Conservation (phyloP, 2,113 vertebrate species). For the Corythaixoides concolor region DNA sequence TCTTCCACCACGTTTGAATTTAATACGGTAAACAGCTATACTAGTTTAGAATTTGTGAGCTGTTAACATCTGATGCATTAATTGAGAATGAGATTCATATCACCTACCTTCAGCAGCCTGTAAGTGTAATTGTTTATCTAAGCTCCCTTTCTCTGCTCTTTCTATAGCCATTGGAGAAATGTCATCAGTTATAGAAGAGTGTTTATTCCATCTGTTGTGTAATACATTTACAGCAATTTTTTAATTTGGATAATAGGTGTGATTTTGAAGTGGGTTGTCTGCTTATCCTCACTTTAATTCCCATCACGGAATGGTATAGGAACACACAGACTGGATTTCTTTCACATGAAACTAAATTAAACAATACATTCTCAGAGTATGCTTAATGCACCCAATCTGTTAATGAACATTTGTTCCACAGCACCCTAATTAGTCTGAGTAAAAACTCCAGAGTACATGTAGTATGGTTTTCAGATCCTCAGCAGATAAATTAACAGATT, state of each 20-base stretch:
- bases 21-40: too few relatives aligned
- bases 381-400: neutral
- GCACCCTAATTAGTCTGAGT: neutral
- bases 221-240: neutral
- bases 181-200: neutral
- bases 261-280: neutral
- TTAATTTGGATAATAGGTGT: neutral
- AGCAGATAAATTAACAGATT: neutral
- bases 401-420: neutral
- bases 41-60: neutral
- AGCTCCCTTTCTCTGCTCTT: neutral
- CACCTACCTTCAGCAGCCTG: neutral
- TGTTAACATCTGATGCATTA: neutral
- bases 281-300: neutral
- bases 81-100: neutral
- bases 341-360: neutral
- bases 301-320: neutral
- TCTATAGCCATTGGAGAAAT: neutral
- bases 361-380: neutral
- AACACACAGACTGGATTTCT: neutral
- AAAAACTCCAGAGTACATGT: neutral
- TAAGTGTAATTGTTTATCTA: neutral
- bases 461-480: neutral
- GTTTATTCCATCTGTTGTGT: neutral
- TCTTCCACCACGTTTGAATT: neutral